Evolutionary conservation across 2,797 vertebrate genomes (phyloP).

Genomic region (Acanthiza pusilla): DNA sequence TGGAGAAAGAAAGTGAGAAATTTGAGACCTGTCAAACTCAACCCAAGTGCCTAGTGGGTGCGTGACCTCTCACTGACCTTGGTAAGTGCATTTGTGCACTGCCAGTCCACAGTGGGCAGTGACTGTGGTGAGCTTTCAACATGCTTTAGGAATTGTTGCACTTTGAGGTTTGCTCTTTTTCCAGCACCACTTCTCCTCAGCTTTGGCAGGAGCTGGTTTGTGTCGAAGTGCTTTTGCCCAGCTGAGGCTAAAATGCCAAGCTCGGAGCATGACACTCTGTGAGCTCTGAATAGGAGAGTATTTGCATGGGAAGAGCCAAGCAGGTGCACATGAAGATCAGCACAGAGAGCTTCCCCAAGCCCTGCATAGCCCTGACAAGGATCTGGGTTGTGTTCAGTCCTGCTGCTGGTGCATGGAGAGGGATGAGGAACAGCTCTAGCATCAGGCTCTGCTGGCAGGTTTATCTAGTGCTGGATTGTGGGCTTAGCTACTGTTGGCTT

Average conservation of each 20-base stretch:
- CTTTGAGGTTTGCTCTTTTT: not conserved
- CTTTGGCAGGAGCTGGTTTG: not conserved
- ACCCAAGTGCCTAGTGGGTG: not conserved
- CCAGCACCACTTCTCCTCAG: not conserved
- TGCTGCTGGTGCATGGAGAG: not conserved
- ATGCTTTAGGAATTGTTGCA: not conserved
- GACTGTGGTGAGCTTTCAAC: not conserved
- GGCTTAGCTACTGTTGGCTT: not conserved
- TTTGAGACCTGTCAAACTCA: not conserved
- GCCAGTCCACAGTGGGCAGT: not conserved
- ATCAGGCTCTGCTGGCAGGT: not conserved
- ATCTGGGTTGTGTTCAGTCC: not conserved
- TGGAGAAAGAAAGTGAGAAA: not conserved
- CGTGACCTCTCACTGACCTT: not conserved
- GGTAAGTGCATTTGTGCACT: accelerated
- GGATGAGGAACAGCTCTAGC: not conserved
- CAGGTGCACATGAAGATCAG: not conserved
- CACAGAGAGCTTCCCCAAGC: not conserved
- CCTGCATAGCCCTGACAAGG: not conserved
- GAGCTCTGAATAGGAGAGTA: not conserved
- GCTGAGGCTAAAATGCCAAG: not conserved
- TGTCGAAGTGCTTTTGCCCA: not conserved
- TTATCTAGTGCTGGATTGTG: not conserved
- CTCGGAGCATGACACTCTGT: not conserved
- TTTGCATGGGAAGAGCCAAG: not conserved